These are phyloP conservation scores for Maconellicoccus hirsutus DNA, from an alignment of 1,140 invertebrate genomes.

Conservation along the genomic window DNA sequence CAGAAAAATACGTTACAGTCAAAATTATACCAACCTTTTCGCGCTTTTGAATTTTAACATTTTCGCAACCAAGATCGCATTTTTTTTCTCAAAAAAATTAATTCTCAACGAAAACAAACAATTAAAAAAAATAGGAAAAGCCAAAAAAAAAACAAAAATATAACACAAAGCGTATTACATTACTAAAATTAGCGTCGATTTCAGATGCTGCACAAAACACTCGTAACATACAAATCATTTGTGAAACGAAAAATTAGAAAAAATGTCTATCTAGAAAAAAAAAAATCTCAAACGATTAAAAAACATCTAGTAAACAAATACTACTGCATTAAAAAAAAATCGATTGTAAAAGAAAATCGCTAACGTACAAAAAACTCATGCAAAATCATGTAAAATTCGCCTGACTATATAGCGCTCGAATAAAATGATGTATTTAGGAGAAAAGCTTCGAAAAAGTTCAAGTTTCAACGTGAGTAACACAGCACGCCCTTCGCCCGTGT, in stretches of 20 bases:
- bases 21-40: background rate
- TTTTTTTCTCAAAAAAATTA: background rate
- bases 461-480: too few relatives aligned
- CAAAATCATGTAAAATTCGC: too few relatives aligned
- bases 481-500: too few relatives aligned
- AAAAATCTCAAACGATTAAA: background rate
- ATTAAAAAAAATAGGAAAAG: background rate
- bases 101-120: background rate
- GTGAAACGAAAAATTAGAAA: too few relatives aligned
- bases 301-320: background rate
- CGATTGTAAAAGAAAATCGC: background rate
- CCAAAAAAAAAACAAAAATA: background rate
- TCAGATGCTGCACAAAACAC: too few relatives aligned
- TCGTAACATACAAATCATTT: too few relatives aligned
- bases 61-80: too few relatives aligned
- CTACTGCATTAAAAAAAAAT: background rate
- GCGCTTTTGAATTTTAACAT: too few relatives aligned
- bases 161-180: conserved; percentile 15
- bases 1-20: background rate
- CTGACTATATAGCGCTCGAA: too few relatives aligned
- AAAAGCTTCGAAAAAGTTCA: too few relatives aligned
- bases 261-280: too few relatives aligned
- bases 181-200: background rate
- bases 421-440: too few relatives aligned
- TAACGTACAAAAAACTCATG: background rate